Conservation (phyloP, 2,797 vertebrate species). For the Aulostomus chinensis region DNA sequence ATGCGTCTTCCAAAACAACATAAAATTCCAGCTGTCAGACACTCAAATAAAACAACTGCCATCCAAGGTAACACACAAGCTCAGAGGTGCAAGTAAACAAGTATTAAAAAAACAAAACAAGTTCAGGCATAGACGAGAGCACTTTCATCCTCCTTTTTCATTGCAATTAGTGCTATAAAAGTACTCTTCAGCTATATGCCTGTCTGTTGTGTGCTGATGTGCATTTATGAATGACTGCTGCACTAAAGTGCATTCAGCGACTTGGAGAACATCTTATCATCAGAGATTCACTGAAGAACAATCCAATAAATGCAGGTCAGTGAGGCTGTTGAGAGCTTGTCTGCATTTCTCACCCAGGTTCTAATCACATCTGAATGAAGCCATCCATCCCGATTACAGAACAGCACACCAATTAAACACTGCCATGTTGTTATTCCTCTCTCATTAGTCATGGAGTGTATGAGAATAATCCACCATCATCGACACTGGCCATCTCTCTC, state of each 20-base stretch:
- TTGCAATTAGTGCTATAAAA: not conserved
- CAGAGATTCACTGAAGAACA: conserved; percentile 48
- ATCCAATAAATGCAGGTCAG: conserved; percentile 60
- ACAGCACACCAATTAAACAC: conserved; percentile 64
- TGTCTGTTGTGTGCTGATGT: not conserved
- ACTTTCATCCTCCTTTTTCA: conserved; percentile 8
- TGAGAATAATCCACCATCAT: conserved; percentile 32
- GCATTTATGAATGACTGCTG: conserved; percentile 39
- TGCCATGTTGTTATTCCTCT: conserved; percentile 62
- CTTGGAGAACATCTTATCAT: conserved; percentile 28
- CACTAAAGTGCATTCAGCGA: conserved; percentile 19
- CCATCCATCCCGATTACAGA: conserved; percentile 67
- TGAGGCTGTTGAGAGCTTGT: conserved; percentile 24
- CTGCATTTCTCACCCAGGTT: conserved; percentile 31
- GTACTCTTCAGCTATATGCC: conserved; percentile 1
- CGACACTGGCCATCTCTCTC: conserved; percentile 23
- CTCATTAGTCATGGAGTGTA: conserved; percentile 59
- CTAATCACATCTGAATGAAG: conserved; percentile 68
- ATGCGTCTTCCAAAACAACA: conserved; percentile 5
- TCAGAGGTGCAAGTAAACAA: conserved; percentile 17
- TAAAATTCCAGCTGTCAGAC: conserved; percentile 28
- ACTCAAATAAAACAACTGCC: conserved; percentile 17
- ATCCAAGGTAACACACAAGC: conserved; percentile 21
- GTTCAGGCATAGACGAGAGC: conserved; percentile 6
- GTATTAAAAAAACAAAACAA: conserved; percentile 18